Base-by-base conservation (phyloP, 2,113 vertebrate genomes). In the Puntigrus tetrazona region DNA sequence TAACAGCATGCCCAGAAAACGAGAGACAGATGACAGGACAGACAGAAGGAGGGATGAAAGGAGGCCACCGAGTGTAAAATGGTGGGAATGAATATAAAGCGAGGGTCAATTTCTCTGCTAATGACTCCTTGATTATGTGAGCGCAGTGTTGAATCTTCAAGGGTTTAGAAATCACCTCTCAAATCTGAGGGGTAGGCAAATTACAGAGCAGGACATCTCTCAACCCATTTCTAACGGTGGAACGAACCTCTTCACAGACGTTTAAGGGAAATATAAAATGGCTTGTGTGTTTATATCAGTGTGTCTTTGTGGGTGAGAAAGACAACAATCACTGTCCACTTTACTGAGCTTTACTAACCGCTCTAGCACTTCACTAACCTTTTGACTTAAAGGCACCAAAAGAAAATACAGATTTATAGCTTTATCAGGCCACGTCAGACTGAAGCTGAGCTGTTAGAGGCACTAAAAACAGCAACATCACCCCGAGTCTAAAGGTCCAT, bases 141-240 rank as follows among this genome's bases (percentile, higher is more conserved):
- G 82, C 20, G n/a, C n/a, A n/a, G 8, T 70, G 73, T 81, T 3
- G 47, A 77, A 82, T 78, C n/a, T n/a, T 86, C 73, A 81, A 45
- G 67, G 80, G n/a, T n/a, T 78, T 83, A n/a, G 67, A 86, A 82
- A 77, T 82, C 80, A 52, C 85, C 81, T 77, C 72, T n/a, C n/a
- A n/a, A n/a, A 79, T 81, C 70, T 27, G 78, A 80, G 59, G 69
- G 47, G n/a, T 43, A 72, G 73, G 74, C 63, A 78, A 86, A 83
- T 86, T 78, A 86, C 45, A 82, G 63, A 78, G 85, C n/a, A 52
- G 74, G 61, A 57, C 29, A 45, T 78, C 57, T 70, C 47, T 78
- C 74, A 72, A 67, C 22, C 52, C 81, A 79, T 86, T 79, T 78
- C 47, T 45, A 73, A 18, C 4, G 43, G 50, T 50, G 27, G 43